Evolutionary conservation across 2,113 vertebrate genomes (phyloP), one percentile per base, ranked within the genome.

Genomic region (Pachyramphus minor): DNA sequence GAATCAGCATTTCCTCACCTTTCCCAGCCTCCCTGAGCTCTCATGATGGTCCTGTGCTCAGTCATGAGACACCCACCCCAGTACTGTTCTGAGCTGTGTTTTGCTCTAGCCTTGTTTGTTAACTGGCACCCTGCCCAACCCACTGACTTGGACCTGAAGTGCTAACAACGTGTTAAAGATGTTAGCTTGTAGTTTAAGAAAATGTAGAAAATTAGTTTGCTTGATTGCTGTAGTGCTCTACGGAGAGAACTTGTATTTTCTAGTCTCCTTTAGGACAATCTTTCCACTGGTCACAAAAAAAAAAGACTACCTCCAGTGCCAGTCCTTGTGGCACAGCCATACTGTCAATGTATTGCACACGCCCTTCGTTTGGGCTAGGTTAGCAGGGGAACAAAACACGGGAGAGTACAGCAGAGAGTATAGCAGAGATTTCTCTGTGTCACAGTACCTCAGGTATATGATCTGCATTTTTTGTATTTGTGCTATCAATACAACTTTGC

Each of bases 221-320:
- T 83, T 68, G 23, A 63, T 80, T 81, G 27, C 58, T 62, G 62
- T 75, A 87, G 84, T 10, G 6, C 22, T 24, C 79, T 82, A 68
- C 39, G 90, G 78, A 68, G 9, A 19, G 11, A 77, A 45, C 30
- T 64, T 87, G 10, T 25, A 37, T 60, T 91, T 93, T 92, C 50
- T 75, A 28, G 37, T 87, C 22, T 95, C 39, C 59, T 93, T 84
- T 69, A 63, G 28, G 33, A 66, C 27, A 81, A 90, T 56, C 27
- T 72, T 94, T 44, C n/a, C 41, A 68, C 25, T 14, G 33, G 19
- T 25, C 3, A 69, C 41, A 72, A 74, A 49, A 42, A 47, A 30
- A 56, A 41, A 58, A n/a, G 5, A 77, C 84, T 96, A 90, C 93
- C 93, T 96, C 96, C 77, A 84, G 14, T 62, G 76, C 28, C 58